A percentile compares a stretch with the other conserved stretches of the same genome.
Evolutionary conservation across 2,113 vertebrate species (phyloP).

Genomic region (Pygoscelis adeliae): DNA sequence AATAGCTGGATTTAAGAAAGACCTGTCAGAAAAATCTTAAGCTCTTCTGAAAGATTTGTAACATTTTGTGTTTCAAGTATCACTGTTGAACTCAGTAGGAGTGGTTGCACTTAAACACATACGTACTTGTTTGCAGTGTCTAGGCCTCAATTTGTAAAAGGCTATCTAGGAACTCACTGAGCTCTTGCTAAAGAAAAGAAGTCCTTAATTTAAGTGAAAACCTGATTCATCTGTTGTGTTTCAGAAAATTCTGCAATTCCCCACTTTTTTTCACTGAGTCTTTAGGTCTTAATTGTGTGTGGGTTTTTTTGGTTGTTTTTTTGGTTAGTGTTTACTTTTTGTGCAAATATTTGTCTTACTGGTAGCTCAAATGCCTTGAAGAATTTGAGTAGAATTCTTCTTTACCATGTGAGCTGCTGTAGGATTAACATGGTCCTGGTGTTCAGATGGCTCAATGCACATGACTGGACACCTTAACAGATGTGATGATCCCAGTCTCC

Average conservation of each 20-base stretch:
- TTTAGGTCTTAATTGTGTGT: not conserved
- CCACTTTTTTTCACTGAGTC: rapidly evolving
- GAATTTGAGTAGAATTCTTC: not conserved
- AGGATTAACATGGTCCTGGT: not conserved
- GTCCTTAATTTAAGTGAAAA: not conserved
- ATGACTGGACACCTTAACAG: too few species aligned
- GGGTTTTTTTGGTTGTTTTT: not conserved
- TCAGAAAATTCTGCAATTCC: not conserved
- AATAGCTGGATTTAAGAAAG: not conserved
- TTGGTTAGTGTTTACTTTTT: not conserved
- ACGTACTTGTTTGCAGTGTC: not conserved
- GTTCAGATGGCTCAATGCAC: not conserved
- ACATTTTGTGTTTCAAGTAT: not conserved
- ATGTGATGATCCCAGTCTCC: rapidly evolving
- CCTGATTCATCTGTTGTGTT: not conserved
- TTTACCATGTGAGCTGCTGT: not conserved
- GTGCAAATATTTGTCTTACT: not conserved
- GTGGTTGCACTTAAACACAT: not conserved
- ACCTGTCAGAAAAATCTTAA: not conserved
- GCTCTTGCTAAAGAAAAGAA: not conserved
- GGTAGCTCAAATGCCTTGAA: not conserved
- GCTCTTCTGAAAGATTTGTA: not conserved
- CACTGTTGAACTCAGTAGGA: not conserved
- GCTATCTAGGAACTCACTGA: not conserved
- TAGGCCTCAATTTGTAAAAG: not conserved